Evolutionary conservation across 2,797 vertebrate species (phyloP), one percentile per base, ranked within the genome.

Genomic region (Luscinia luscinia): DNA sequence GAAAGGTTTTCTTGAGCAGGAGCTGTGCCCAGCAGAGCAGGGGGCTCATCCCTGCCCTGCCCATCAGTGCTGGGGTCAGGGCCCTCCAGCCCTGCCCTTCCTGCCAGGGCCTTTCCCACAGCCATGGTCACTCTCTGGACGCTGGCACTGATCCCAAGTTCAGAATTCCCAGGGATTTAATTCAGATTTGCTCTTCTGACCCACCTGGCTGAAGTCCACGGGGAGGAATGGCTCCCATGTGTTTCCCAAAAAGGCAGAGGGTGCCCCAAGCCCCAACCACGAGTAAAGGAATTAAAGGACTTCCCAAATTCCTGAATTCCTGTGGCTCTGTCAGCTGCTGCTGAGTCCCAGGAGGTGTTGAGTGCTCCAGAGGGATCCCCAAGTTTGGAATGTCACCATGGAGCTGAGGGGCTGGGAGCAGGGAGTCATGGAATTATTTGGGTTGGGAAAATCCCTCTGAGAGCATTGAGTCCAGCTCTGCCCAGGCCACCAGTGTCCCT

Each of bases 201-300:
- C 48, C 23, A 34, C 57, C 63, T 61, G 1, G 92, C 97, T 93
- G 95, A 97, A 94, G 97, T 97, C 97, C 98, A 97, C 69, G 96
- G 97, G 98, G 98, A 98, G 98, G 93, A 98, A 98, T 96, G 97
- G 78, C 84, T 96, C 97, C 98, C 97, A 97, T 97, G 98, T 98
- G 98, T 96, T 98, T 96, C 96, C 97, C 98, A 97, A 97, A 98
- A 98, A 98, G 84, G 92, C 87, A 96, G 95, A 34, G 46, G 96
- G 97, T 97, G 98, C 97, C 97, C 96, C 97, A 96, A 96, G 94
- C 97, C 98, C 96, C 61, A 84, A 98, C 98, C 97, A 97, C 61
- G 77, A 98, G 98, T 97, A 97, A 97, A 98, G 98, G 98, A 98
- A 98, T 98, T 97, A 98, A 98, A 67, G 48, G 84, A 52, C 32